Percentiles rank a stretch among this genome's conserved stretches.
These are phyloP conservation scores for Silurus meridionalis DNA, from an alignment of 2,113 vertebrate genomes.

Conservation along the genomic window DNA sequence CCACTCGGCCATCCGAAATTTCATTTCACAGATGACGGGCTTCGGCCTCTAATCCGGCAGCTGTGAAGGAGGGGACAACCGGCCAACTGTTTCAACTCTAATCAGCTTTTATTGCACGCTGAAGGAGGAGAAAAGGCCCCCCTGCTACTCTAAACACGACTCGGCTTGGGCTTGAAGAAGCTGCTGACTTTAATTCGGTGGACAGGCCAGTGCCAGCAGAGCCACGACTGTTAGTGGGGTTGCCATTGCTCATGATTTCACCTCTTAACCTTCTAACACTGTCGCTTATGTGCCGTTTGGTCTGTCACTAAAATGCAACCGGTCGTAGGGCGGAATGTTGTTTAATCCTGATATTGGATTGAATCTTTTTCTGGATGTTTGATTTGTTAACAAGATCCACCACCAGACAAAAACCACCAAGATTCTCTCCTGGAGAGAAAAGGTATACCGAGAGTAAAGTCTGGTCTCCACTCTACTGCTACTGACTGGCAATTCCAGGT, in stretches of 20 bases:
- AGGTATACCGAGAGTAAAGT: too few species aligned
- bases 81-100: conserved; percentile 77
- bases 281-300: neutral
- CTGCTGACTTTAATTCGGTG: conserved; percentile 45
- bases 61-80: conserved; percentile 69
- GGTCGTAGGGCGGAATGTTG: neutral
- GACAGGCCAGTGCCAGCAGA: conserved; percentile 42
- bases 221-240: conserved; percentile 44
- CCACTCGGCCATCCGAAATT: conserved; percentile 60
- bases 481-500: too few species aligned
- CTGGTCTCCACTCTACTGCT: too few species aligned
- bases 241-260: conserved; percentile 37
- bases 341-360: neutral
- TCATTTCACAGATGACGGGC: conserved; percentile 78
- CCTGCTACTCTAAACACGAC: conserved; percentile 33
- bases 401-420: too few species aligned
- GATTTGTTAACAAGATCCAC: neutral
- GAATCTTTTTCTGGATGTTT: neutral
- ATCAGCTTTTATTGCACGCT: conserved; percentile 75
- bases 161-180: conserved; percentile 23
- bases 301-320: neutral
- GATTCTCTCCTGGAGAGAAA: too few species aligned
- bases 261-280: conserved; percentile 32
- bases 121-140: conserved; percentile 58
- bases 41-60: conserved; percentile 73